Percentiles rank a stretch among this genome's conserved stretches.
phyloP scores from a whole-genome alignment of 2,797 vertebrate species.

The Neosilurus mollespiculum region DNA sequence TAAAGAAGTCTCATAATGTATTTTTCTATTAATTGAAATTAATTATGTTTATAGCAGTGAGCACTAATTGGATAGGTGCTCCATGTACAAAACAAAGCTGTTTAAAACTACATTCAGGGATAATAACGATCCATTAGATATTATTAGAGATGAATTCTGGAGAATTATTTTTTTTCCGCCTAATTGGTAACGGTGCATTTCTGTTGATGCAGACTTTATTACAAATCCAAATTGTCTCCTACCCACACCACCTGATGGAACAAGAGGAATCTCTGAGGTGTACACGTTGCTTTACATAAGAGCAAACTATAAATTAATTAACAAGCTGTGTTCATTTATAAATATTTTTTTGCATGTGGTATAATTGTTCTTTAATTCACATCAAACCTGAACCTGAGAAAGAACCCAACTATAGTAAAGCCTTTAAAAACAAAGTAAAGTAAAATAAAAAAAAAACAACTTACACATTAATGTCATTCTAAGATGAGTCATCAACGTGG shows the following conservation, averaged over 20 bases:
- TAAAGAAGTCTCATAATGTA: background rate
- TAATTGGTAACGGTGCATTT: background rate
- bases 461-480: background rate
- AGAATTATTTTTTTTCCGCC: background rate
- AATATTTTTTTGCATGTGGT: background rate
- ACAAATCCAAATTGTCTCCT: background rate
- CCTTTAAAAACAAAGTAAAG: background rate
- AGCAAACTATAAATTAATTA: background rate
- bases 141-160: background rate
- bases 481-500: background rate
- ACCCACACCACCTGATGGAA: background rate
- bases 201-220: background rate
- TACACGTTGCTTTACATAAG: background rate
- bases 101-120: conserved; percentile 3
- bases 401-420: background rate
- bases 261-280: background rate
- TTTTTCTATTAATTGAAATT: background rate
- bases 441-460: background rate
- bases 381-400: background rate
- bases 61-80: background rate
- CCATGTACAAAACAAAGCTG: conserved; percentile 13
- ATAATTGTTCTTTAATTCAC: background rate
- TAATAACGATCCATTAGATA: background rate
- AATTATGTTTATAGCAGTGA: background rate
- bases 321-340: background rate